Evolutionary conservation across 2,888 invertebrate genomes (phyloP), one percentile per base, ranked within the genome.

Genomic region (Drosophila gaucha): DNA sequence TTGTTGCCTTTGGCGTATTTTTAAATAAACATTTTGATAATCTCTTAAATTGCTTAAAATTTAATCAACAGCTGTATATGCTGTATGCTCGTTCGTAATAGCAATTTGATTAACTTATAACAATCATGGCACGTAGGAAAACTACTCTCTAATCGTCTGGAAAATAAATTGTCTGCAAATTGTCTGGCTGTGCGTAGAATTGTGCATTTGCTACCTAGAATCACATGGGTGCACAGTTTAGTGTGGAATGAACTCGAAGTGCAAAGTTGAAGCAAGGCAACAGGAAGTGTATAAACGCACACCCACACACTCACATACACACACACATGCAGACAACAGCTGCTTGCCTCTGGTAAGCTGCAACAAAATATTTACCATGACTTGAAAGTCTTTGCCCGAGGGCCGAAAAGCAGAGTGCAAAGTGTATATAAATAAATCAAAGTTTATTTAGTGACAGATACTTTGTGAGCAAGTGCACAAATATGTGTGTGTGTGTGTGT

Each of bases 401-500:
- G 70, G 52, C 49, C 62, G 64, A 76, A 79, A 60, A 51, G 60
- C 62, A 74, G 47, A 68, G 67, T 57, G 77, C 59, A 71, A 57
- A 76, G 80, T 77, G 80, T 77, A 69, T 69, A 75, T 78, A 87
- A 84, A 87, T 87, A 82, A 87, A 87, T 82, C 82, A 87, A 80
- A 72, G 87, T 85, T 87, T 82, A 78, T 82, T 82, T 80, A 72
- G 82, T 70, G 75, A 75, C 86, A 82, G 72, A 78, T 65, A 78
- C 74, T 73, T 66, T 64, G 59, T 55, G 36, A 33, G 49, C 44
- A 18, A 30, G 18, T 63, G 46, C 28, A 35, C 31, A 28, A 20
- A 18, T 38, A 30, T 43, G 30, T 33, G 26, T 30, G 33, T 10
- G 39, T 26, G 20, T 54, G 26, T 55, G 26, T 28, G 33, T 41